Evolutionary conservation across 2,888 invertebrate genomes (phyloP).

Genomic region (Nasonia oneida): DNA sequence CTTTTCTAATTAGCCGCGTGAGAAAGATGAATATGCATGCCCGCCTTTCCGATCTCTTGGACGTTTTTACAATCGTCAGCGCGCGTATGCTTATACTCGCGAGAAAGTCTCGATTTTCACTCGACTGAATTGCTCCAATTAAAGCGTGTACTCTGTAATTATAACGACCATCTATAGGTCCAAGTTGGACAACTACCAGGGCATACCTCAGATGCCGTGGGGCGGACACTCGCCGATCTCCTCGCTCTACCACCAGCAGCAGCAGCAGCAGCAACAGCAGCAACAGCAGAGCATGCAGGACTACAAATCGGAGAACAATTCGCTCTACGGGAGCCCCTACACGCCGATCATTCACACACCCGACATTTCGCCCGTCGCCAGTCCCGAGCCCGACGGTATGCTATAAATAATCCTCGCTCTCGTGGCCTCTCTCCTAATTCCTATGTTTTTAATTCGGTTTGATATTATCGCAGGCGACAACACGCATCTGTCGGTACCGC

Average conservation of each 20-base stretch:
- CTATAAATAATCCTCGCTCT: slow-evolving; percentile 64
- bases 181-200: slow-evolving; percentile 78
- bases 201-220: slow-evolving; percentile 78
- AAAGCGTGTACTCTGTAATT: neutral
- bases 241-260: slow-evolving; percentile 79
- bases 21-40: slow-evolving; percentile 44
- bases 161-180: slow-evolving; percentile 68
- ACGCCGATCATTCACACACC: slow-evolving; percentile 86
- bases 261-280: slow-evolving; percentile 74
- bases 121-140: slow-evolving; percentile 33
- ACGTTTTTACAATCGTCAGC: slow-evolving; percentile 3
- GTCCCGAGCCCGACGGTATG: slow-evolving; percentile 88
- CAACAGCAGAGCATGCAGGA: slow-evolving; percentile 76
- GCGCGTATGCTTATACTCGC: neutral
- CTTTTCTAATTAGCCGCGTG: slow-evolving; percentile 56
- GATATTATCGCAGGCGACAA: slow-evolving; percentile 71
- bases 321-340: slow-evolving; percentile 78
- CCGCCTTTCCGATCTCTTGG: slow-evolving; percentile 25
- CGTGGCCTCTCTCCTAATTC: neutral
- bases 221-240: slow-evolving; percentile 78
- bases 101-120: slow-evolving; percentile 10
- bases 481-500: slow-evolving; percentile 74
- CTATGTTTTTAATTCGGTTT: neutral
- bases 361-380: slow-evolving; percentile 91
- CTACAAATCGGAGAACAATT: slow-evolving; percentile 78